A percentile compares a stretch with the other conserved stretches of the same genome.
These are phyloP conservation scores for Enteromius radiatus DNA, from an alignment of 2,797 vertebrate species.

Conservation along the genomic window DNA sequence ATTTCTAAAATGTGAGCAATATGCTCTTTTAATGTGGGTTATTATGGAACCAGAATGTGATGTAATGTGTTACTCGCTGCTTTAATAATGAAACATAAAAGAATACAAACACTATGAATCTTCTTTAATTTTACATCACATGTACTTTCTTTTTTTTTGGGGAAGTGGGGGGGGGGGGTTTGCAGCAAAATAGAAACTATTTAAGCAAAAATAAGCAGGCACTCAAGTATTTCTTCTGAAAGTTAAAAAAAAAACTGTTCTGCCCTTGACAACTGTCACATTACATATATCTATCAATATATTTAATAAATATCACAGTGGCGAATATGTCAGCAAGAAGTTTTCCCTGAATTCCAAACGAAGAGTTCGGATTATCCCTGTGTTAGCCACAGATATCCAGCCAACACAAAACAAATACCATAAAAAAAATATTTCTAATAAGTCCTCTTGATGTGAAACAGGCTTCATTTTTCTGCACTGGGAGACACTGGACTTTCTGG, in stretches of 20 bases:
- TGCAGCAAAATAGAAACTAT: conserved; percentile 17
- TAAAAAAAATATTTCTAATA: not conserved
- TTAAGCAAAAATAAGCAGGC: conserved; percentile 46
- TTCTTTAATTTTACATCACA: conserved; percentile 2
- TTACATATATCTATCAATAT: conserved; percentile 28
- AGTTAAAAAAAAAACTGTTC: conserved; percentile 12
- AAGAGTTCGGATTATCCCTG: not conserved
- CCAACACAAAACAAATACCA: not conserved
- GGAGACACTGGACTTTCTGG: conserved; percentile 49
- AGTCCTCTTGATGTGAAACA: not conserved
- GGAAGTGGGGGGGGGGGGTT: too few relatives aligned
- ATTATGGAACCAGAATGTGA: not conserved
- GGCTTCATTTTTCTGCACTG: conserved; percentile 45
- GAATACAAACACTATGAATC: not conserved
- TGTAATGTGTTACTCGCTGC: not conserved
- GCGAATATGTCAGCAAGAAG: not conserved
- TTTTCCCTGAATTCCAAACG: conserved; percentile 19
- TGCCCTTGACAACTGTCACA: not conserved
- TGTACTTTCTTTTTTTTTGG: not conserved
- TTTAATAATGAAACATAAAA: not conserved
- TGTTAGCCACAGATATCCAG: not conserved
- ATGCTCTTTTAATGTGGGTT: not conserved
- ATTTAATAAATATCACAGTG: conserved; percentile 6
- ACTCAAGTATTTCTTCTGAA: conserved; percentile 36
- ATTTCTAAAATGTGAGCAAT: not conserved